These are phyloP conservation scores for Actias luna DNA, from an alignment of 2,888 invertebrate genomes.

Conservation along the genomic window DNA sequence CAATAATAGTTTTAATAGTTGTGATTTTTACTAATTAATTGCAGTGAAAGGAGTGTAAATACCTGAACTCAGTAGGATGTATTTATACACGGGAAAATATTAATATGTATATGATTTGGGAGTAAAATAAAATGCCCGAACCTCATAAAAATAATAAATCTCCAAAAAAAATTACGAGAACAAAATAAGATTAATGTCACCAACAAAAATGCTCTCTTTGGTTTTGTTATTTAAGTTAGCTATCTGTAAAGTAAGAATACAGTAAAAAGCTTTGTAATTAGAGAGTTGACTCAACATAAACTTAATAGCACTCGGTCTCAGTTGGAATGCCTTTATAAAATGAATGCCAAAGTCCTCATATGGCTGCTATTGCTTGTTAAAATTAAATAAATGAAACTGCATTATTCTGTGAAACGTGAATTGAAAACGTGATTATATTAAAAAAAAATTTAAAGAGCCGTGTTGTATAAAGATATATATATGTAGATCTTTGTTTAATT, in stretches of 20 bases:
- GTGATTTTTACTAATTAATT: no score
- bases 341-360: conserved; percentile 33
- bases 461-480: background rate
- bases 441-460: background rate
- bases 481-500: background rate
- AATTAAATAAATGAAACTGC: conserved; percentile 25
- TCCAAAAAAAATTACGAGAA: background rate
- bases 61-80: no score
- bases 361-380: conserved; percentile 24
- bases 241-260: conserved; percentile 40
- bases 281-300: conserved; percentile 44
- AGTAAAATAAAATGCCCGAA: no score
- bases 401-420: background rate
- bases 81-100: no score
- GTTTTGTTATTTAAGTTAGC: conserved; percentile 41
- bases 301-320: conserved; percentile 46
- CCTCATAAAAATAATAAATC: background rate
- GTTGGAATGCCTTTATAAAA: conserved; percentile 37
- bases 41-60: no score
- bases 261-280: conserved; percentile 51
- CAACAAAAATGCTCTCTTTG: conserved; percentile 21
- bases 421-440: background rate
- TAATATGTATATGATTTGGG: no score
- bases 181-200: conserved; percentile 5
- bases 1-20: no score